These are phyloP conservation scores for Lineus longissimus DNA, from an alignment of 1,140 invertebrate species.

Conservation along the genomic window DNA sequence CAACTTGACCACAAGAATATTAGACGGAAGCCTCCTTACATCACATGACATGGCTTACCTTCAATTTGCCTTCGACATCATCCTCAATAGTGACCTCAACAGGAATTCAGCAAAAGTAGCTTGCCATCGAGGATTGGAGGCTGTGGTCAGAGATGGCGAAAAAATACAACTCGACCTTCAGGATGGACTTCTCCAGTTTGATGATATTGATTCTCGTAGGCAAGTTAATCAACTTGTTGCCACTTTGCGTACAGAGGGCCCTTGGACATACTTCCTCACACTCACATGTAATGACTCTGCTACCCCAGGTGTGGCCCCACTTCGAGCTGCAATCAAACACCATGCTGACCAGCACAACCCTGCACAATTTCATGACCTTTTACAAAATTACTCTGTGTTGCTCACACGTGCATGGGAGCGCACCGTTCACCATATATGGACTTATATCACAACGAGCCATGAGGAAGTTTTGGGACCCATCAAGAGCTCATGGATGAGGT, in stretches of 20 bases:
- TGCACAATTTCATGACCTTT: too few species aligned
- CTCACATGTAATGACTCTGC: not conserved
- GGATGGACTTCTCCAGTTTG: not conserved
- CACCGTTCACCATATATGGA: too few species aligned
- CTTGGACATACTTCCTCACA: not conserved
- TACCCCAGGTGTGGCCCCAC: not conserved
- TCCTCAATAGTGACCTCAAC: not conserved
- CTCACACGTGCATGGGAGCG: too few species aligned
- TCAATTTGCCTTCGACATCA: not conserved
- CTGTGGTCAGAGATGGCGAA: not conserved
- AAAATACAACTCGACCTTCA: not conserved
- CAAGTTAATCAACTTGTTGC: not conserved
- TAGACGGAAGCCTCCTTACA: not conserved
- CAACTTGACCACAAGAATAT: not conserved
- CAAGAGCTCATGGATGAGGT: too few species aligned
- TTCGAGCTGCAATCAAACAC: not conserved
- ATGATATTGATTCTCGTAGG: not conserved
- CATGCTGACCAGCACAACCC: too few species aligned
- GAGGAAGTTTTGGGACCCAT: too few species aligned
- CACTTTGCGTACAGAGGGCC: not conserved
- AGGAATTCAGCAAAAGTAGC: not conserved
- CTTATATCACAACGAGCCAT: too few species aligned
- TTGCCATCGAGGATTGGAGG: not conserved
- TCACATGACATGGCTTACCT: not conserved
- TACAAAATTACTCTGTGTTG: too few species aligned